phyloP scores from a whole-genome alignment of 1,140 invertebrate species.

The Drosophila asahinai region DNA sequence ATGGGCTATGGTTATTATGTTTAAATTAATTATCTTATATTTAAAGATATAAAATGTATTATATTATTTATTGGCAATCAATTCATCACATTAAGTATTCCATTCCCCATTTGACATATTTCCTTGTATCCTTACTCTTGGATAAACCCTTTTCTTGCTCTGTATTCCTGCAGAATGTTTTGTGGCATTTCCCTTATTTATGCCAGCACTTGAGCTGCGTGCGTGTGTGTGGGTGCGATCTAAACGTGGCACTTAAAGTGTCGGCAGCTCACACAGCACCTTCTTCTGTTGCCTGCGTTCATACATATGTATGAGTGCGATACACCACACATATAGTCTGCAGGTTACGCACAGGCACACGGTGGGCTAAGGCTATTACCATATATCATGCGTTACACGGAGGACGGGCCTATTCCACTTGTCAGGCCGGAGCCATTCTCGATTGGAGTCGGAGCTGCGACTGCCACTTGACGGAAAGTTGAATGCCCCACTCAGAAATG shows the following conservation, averaged over 20 bases:
- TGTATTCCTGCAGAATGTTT: constrained; percentile 17
- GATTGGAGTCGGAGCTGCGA: constrained; percentile 29
- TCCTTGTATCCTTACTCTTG: too few species aligned
- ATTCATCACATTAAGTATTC: neutral
- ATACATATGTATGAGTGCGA: constrained; percentile 58
- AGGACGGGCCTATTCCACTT: constrained; percentile 59
- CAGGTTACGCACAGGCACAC: constrained; percentile 31
- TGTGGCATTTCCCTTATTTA: constrained; percentile 29
- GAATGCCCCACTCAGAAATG: constrained; percentile 68
- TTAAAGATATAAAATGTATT: neutral
- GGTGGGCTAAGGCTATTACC: constrained; percentile 57
- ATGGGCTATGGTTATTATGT: neutral
- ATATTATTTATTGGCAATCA: neutral
- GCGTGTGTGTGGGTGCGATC: constrained; percentile 24
- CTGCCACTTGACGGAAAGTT: constrained; percentile 51
- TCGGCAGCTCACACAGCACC: constrained; percentile 39
- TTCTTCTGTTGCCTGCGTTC: constrained; percentile 13
- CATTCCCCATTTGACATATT: neutral
- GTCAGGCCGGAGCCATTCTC: constrained; percentile 55
- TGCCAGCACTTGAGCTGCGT: constrained; percentile 24
- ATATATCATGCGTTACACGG: constrained; percentile 78
- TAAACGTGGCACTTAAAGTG: constrained; percentile 71
- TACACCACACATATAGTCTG: constrained; percentile 19
- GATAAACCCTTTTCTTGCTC: neutral
- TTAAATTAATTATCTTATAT: too few species aligned